These are phyloP conservation scores for Lepidocyrtinus sp. DNA, from an alignment of 2,888 invertebrate species.

Conservation along the genomic window DNA sequence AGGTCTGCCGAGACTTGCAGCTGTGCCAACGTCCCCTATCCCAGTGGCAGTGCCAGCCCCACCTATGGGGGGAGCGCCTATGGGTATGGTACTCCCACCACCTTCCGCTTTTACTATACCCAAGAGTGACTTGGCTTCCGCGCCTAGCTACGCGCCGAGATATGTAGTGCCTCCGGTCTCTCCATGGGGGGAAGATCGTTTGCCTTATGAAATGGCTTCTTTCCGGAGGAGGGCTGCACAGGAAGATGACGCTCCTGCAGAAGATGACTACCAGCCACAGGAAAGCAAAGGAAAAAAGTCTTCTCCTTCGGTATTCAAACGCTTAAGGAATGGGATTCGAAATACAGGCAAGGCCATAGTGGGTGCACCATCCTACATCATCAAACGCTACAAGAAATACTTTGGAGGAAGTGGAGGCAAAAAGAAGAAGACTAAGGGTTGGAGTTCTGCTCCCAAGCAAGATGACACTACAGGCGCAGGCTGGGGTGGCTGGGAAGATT, in stretches of 20 bases:
- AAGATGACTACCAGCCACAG: constrained; percentile 46
- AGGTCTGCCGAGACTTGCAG: constrained; percentile 14
- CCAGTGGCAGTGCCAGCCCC: constrained; percentile 30
- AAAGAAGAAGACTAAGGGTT: constrained; percentile 52
- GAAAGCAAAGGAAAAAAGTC: constrained; percentile 55
- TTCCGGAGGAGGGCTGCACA: constrained; percentile 38
- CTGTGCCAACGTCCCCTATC: constrained; percentile 15
- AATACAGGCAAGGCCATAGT: constrained; percentile 52
- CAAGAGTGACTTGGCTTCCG: constrained; percentile 41
- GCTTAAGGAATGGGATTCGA: constrained; percentile 29
- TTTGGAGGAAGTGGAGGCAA: constrained; percentile 40
- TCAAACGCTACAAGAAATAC: constrained; percentile 50
- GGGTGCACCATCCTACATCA: constrained; percentile 57
- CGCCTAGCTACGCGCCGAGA: constrained; percentile 48
- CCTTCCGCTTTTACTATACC: constrained; percentile 35
- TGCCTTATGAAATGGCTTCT: constrained; percentile 34
- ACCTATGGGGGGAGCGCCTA: background rate
- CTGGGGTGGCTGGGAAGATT: constrained; percentile 51
- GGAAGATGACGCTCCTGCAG: constrained; percentile 17
- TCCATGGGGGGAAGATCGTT: constrained; percentile 40
- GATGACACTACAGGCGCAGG: background rate
- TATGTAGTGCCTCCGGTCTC: constrained; percentile 41
- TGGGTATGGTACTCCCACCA: background rate
- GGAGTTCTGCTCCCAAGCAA: constrained; percentile 24
- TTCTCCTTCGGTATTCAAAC: constrained; percentile 31